phyloP scores from a whole-genome alignment of 1,140 invertebrate species.

The Hypothenemus hampei region DNA sequence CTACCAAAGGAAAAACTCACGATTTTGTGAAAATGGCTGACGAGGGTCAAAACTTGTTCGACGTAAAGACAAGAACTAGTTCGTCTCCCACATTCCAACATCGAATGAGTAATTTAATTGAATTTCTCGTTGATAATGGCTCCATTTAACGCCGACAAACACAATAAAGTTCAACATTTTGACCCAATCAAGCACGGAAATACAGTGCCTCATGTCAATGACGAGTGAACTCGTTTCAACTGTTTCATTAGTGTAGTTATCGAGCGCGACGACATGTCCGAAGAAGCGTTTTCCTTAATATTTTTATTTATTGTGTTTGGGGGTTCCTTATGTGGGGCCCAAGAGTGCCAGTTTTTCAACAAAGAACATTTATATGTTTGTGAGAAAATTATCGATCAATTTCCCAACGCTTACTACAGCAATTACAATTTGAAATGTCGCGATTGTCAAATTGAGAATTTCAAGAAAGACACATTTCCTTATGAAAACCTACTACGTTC shows the following conservation, averaged over 20 bases:
- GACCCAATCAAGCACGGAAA: slow-evolving; percentile 13
- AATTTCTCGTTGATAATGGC: not conserved
- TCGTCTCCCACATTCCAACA: no score
- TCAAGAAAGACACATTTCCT: slow-evolving; percentile 33
- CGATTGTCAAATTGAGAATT: slow-evolving; percentile 33
- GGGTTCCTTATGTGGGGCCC: slow-evolving; percentile 9
- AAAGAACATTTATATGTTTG: slow-evolving; percentile 32
- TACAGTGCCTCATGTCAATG: not conserved
- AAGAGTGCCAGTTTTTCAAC: slow-evolving; percentile 11
- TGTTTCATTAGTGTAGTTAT: not conserved
- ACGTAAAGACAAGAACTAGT: no score
- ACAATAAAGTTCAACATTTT: slow-evolving; percentile 15
- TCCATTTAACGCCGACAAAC: not conserved
- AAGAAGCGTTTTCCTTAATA: slow-evolving; percentile 6
- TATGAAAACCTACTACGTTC: slow-evolving; percentile 30
- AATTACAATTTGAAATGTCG: slow-evolving; percentile 35
- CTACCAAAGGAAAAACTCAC: no score
- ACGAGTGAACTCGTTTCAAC: not conserved
- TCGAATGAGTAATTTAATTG: not conserved
- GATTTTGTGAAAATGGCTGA: no score
- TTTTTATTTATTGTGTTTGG: slow-evolving; percentile 13
- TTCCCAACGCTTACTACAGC: slow-evolving; percentile 36
- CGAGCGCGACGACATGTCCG: slow-evolving; percentile 5
- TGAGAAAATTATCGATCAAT: slow-evolving; percentile 31
- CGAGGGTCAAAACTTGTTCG: no score